These are phyloP conservation scores for Sepioteuthis lessoniana DNA, from an alignment of 2,888 invertebrate genomes.

Conservation along the genomic window DNA sequence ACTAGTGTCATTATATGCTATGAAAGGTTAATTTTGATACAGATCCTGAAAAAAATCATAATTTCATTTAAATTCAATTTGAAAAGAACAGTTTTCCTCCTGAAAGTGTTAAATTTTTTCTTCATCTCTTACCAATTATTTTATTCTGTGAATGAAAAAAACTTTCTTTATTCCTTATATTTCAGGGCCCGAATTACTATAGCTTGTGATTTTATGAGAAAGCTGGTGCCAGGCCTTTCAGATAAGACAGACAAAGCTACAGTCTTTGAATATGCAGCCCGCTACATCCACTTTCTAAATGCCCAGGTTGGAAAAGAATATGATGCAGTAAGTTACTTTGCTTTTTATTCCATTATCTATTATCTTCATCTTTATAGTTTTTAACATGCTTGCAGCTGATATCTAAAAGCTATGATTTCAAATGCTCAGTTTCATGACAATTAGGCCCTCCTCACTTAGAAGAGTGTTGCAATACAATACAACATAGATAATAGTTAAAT, in stretches of 20 bases:
- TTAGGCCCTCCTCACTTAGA: too few relatives aligned
- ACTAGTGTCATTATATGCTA: too few relatives aligned
- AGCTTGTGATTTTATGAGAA: slow-evolving; percentile 72
- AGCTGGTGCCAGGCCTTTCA: slow-evolving; percentile 73
- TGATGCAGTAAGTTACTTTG: slow-evolving; percentile 65
- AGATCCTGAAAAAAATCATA: too few relatives aligned
- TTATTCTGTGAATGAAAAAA: neutral
- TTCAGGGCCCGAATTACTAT: slow-evolving; percentile 72
- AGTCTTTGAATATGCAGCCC: slow-evolving; percentile 74
- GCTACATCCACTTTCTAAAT: slow-evolving; percentile 72
- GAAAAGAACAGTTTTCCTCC: too few relatives aligned
- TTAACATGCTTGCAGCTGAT: too few relatives aligned
- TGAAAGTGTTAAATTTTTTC: neutral
- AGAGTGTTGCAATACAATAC: too few relatives aligned
- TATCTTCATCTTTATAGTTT: too few relatives aligned
- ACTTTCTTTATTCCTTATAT: neutral
- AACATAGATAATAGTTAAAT: too few relatives aligned
- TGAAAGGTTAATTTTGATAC: too few relatives aligned
- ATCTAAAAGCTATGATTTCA: too few relatives aligned
- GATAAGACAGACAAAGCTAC: slow-evolving; percentile 75
- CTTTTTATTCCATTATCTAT: neutral
- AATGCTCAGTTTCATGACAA: too few relatives aligned
- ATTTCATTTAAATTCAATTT: too few relatives aligned
- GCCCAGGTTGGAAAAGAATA: slow-evolving; percentile 65
- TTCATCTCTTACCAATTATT: neutral